Evolutionary conservation across 2,797 vertebrate genomes (phyloP).

Genomic region (Eleutherodactylus coqui): DNA sequence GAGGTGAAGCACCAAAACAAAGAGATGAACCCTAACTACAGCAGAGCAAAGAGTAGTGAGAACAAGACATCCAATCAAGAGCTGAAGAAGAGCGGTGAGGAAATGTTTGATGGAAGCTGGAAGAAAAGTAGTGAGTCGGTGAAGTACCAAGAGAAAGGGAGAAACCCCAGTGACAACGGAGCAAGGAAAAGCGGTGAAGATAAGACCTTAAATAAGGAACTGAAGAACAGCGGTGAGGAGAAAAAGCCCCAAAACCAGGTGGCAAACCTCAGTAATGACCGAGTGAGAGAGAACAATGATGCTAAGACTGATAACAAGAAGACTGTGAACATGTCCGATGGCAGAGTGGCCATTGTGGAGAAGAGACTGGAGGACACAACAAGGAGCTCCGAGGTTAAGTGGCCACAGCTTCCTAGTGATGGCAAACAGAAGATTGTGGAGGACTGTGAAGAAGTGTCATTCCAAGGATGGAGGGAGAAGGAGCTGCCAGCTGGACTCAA

Average conservation of each 20-base stretch:
- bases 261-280: background rate
- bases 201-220: background rate
- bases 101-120: background rate
- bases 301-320: background rate
- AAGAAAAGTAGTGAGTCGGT: background rate
- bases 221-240: background rate
- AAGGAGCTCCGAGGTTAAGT: slow-evolving; percentile 47
- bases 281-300: background rate
- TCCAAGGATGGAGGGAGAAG: slow-evolving; percentile 65
- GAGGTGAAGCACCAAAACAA: too few relatives aligned
- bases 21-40: too few relatives aligned
- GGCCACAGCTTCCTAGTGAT: background rate
- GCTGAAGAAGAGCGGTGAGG: too few relatives aligned
- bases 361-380: background rate
- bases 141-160: background rate
- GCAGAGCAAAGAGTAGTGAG: background rate
- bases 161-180: background rate
- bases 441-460: slow-evolving; percentile 61
- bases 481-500: slow-evolving; percentile 72
- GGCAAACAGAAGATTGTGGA: background rate
- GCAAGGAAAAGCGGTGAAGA: slow-evolving; percentile 40
- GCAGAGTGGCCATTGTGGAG: background rate
- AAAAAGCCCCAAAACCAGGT: background rate
- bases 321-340: background rate
- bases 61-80: too few relatives aligned